phyloP scores from a whole-genome alignment of 2,113 vertebrate genomes.

The Girardinichthys multiradiatus region DNA sequence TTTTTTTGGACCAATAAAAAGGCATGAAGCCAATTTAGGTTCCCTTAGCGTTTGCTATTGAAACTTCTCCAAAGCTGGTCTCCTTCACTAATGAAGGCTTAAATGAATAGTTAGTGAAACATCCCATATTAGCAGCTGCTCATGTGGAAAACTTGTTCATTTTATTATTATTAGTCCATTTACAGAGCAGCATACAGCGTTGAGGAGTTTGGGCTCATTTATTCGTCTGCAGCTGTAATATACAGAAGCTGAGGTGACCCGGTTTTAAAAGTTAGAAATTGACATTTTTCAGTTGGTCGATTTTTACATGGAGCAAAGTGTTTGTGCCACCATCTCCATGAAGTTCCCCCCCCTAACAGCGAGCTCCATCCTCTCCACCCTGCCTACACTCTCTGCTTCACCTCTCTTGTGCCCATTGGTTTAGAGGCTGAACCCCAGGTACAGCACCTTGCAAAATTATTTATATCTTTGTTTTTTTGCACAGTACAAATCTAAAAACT shows the following conservation, averaged over 20 bases:
- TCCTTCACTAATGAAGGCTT: slow-evolving; percentile 19
- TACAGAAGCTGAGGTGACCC: not conserved
- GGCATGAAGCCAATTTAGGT: not conserved
- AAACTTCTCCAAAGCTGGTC: slow-evolving; percentile 9
- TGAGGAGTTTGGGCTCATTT: not conserved
- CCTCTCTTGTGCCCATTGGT: too few relatives aligned
- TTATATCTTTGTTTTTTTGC: too few relatives aligned
- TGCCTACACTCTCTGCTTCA: too few relatives aligned
- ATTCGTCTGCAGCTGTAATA: slow-evolving; percentile 21
- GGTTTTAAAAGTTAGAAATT: too few relatives aligned
- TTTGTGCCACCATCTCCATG: too few relatives aligned
- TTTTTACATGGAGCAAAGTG: too few relatives aligned
- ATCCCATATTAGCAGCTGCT: slow-evolving; percentile 51
- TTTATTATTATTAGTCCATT: slow-evolving; percentile 56
- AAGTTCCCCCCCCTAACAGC: too few relatives aligned
- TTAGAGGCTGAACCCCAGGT: too few relatives aligned
- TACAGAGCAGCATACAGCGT: slow-evolving; percentile 19
- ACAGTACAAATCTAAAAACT: too few relatives aligned
- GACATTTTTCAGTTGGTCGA: too few relatives aligned
- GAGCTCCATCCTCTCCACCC: too few relatives aligned
- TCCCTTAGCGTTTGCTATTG: slow-evolving; percentile 1
- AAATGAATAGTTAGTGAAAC: slow-evolving; percentile 33
- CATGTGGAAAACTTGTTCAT: slow-evolving; percentile 68
- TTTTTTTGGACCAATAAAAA: not conserved
- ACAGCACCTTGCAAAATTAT: too few relatives aligned